These are phyloP conservation scores for Chouioia cunea DNA, from an alignment of 2,888 invertebrate genomes.

Conservation along the genomic window DNA sequence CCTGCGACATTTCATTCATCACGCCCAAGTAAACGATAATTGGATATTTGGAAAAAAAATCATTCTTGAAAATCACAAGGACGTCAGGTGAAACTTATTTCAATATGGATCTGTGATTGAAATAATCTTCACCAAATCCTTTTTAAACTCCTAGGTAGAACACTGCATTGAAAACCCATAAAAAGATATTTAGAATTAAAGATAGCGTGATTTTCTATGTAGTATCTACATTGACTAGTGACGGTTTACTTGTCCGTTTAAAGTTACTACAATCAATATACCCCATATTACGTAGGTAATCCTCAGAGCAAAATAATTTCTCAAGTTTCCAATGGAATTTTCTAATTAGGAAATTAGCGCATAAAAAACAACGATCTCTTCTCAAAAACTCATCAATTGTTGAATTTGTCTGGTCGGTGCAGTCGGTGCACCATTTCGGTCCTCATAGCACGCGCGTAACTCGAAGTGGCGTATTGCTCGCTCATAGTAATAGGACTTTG, in stretches of 20 bases:
- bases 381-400: constrained; percentile 50
- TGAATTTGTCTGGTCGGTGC: constrained; percentile 58
- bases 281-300: no score
- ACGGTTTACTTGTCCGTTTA: no score
- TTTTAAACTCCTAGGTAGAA: constrained; percentile 29
- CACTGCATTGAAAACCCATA: constrained; percentile 31
- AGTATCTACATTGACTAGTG: constrained; percentile 21
- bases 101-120: constrained; percentile 68
- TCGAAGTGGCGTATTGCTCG: constrained; percentile 59
- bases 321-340: constrained; percentile 29
- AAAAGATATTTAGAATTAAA: constrained; percentile 1
- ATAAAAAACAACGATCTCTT: no score
- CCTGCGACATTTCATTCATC: constrained; percentile 9
- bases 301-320: not conserved
- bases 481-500: constrained; percentile 60
- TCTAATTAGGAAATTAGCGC: constrained; percentile 18
- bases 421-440: constrained; percentile 59
- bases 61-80: constrained; percentile 11
- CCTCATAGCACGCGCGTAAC: constrained; percentile 58
- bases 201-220: not conserved
- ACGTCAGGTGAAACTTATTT: constrained; percentile 66
- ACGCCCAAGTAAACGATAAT: not conserved
- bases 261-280: no score
- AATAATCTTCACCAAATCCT: constrained; percentile 63
- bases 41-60: constrained; percentile 13